Evolutionary conservation across 2,888 invertebrate genomes (phyloP), one percentile per base, ranked within the genome.

Genomic region (Metalampra italica): DNA sequence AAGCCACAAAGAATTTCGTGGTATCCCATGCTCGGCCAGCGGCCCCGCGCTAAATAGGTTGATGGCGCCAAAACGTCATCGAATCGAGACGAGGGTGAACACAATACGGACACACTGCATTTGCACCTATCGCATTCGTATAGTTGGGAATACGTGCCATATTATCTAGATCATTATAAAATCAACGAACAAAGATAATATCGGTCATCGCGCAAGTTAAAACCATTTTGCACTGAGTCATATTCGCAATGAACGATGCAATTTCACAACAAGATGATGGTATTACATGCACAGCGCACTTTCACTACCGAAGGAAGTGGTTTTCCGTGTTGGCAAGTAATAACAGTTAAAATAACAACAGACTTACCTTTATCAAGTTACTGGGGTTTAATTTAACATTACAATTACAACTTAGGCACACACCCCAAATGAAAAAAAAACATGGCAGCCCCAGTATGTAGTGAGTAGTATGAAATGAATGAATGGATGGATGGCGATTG

Each of bases 351-450:
- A 69, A 63, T 64, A 66, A 57, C 53, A 53, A 57, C 60, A 69
- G 59, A 76, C 90, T 88, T 71, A 90, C 89, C 85, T 80, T 79
- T 80, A 77, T 66, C 67, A 78, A 71, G 83, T 71, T 78, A 75
- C 75, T 72, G 84, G 83, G 83, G 82, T 82, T 22, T 78, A 86
- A 78, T 82, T 71, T 78, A 79, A 72, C 88, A 88, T 73, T 82
- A 82, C 70, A 77, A 78, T 73, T 82, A 82, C 70, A 77, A 78
- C 75, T 51, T 45, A 78, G 75, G 83, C 78, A 86, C 83, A 85
- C 80, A 85, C 87, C 93, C 92, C 93, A 92, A 92, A 92, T 91
- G 92, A 91, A 91, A 91, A 92, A 91, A 92, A 93, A 94, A 93
- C 93, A 94, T 94, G 94, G 93, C 93, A 93, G 92, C 85, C 87